phyloP scores from a whole-genome alignment of 1,140 invertebrate genomes.

The Penaeus japonicus region DNA sequence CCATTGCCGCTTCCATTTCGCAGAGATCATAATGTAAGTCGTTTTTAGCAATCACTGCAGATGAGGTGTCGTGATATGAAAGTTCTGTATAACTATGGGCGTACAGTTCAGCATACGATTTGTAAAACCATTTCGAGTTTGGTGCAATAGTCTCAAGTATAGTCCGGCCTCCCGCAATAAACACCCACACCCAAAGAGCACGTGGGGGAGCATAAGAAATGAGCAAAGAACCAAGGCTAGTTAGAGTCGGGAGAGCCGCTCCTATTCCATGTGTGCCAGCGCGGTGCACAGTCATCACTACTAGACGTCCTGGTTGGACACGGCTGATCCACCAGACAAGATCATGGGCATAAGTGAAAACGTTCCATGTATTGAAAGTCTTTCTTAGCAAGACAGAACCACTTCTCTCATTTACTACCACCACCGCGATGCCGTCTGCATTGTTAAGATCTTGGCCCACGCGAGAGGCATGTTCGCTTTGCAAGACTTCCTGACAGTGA shows the following conservation, averaged over 20 bases:
- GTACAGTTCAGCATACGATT: not conserved
- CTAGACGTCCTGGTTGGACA: conserved; percentile 25
- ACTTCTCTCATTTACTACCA: conserved; percentile 30
- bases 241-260: not conserved
- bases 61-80: not conserved
- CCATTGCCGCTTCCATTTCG: conserved; percentile 18
- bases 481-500: no score
- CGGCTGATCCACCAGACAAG: conserved; percentile 39
- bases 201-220: conserved; percentile 20
- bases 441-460: no score
- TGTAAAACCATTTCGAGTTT: not conserved
- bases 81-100: not conserved
- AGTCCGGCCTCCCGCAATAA: conserved; percentile 35
- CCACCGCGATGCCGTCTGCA: conserved; percentile 35
- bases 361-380: conserved; percentile 42
- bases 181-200: conserved; percentile 43
- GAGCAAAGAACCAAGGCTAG: conserved; percentile 30
- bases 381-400: conserved; percentile 17
- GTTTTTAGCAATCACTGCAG: not conserved
- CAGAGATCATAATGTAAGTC: not conserved
- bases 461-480: no score
- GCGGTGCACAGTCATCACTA: conserved; percentile 19
- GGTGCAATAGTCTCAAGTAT: conserved; percentile 21
- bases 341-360: conserved; percentile 19
- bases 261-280: conserved; percentile 31